Conservation (phyloP, 1,140 invertebrate species). For the Stegodyphus dumicola region DNA sequence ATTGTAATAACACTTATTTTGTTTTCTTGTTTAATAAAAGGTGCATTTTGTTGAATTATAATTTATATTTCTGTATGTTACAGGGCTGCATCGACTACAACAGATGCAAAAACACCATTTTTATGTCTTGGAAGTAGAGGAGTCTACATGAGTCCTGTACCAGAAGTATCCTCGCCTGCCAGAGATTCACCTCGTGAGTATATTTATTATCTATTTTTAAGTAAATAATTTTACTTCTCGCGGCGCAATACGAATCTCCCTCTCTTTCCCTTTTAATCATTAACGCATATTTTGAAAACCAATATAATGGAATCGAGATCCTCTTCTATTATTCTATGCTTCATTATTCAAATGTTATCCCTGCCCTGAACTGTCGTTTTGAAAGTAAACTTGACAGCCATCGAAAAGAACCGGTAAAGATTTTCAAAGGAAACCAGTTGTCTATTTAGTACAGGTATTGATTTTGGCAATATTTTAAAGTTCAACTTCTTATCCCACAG, state of each 20-base stretch:
- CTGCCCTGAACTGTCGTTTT: background rate
- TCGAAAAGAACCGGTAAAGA: too few relatives aligned
- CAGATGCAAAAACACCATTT: slow-evolving; percentile 10
- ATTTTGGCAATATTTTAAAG: too few relatives aligned
- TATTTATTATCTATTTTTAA: background rate
- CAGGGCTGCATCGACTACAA: slow-evolving; percentile 31
- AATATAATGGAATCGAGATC: background rate
- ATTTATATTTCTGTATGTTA: background rate
- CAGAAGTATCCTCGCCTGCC: background rate
- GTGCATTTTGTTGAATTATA: too few relatives aligned
- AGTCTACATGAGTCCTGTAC: slow-evolving; percentile 22
- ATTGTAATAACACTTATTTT: too few relatives aligned
- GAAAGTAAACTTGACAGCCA: background rate
- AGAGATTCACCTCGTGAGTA: slow-evolving; percentile 37
- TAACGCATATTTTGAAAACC: background rate
- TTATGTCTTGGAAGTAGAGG: background rate
- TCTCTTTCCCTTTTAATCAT: background rate
- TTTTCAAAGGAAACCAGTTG: too few relatives aligned
- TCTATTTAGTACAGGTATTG: too few relatives aligned
- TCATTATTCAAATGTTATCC: background rate
- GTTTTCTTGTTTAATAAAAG: too few relatives aligned
- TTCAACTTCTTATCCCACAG: too few relatives aligned
- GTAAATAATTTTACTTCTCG: background rate
- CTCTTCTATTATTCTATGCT: background rate
- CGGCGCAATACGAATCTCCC: background rate